phyloP scores from a whole-genome alignment of 2,113 vertebrate species.

The Axis porcinus region DNA sequence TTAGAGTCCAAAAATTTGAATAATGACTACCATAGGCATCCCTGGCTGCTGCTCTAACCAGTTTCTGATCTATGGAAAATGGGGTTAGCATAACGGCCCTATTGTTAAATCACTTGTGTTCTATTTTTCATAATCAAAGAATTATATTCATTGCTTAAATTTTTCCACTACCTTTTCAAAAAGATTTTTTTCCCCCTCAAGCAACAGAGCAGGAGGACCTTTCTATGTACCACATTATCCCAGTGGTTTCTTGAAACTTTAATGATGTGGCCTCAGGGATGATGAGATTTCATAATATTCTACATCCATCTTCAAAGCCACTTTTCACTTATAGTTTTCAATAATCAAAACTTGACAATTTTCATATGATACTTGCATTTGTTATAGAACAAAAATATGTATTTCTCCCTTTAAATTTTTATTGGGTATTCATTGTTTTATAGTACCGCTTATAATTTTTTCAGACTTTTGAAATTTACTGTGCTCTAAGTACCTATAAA shows the following conservation, averaged over 20 bases:
- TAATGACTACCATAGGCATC: background rate
- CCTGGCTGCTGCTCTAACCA: background rate
- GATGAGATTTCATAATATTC: slow-evolving; percentile 15
- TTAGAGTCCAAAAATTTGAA: background rate
- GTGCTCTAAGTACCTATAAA: slow-evolving; percentile 17
- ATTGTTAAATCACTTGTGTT: background rate
- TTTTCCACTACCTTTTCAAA: background rate
- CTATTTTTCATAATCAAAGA: background rate
- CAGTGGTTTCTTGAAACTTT: background rate
- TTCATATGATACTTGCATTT: slow-evolving; percentile 21
- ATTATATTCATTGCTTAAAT: background rate
- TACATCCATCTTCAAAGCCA: background rate
- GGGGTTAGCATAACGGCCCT: background rate
- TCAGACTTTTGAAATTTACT: slow-evolving; percentile 44
- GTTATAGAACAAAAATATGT: slow-evolving; percentile 17
- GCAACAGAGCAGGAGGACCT: background rate
- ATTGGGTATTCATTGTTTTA: slow-evolving; percentile 28
- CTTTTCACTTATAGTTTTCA: slow-evolving; percentile 34
- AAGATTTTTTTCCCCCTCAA: background rate
- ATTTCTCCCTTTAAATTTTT: slow-evolving; percentile 40
- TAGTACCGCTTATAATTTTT: slow-evolving; percentile 13
- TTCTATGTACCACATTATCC: background rate
- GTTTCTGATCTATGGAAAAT: background rate
- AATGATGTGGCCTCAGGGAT: slow-evolving; percentile 25
- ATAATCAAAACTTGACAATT: slow-evolving; percentile 42